Percentiles rank a stretch among this genome's conserved stretches.
Evolutionary conservation across 2,888 invertebrate genomes (phyloP).

Genomic region (Philopedon plagiatum): DNA sequence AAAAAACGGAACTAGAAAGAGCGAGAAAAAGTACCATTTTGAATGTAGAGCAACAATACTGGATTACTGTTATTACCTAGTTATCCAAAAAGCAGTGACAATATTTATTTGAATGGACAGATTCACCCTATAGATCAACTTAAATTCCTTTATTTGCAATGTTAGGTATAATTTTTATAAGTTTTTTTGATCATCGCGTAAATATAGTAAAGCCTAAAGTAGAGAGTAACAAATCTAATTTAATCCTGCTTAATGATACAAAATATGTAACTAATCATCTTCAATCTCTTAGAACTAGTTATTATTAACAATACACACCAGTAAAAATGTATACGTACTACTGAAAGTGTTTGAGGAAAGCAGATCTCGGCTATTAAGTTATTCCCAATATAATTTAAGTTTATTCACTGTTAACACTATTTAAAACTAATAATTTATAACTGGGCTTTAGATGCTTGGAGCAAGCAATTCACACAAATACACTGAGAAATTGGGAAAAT

Average conservation of each 20-base stretch:
- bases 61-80: too few relatives aligned
- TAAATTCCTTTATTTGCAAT: too few relatives aligned
- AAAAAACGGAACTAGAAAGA: too few relatives aligned
- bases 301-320: background rate
- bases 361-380: background rate
- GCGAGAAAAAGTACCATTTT: too few relatives aligned
- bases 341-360: conserved; percentile 4
- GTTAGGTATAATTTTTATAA: too few relatives aligned
- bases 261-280: background rate
- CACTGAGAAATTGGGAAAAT: background rate
- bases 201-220: too few relatives aligned
- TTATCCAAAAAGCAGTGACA: too few relatives aligned
- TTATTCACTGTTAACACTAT: conserved; percentile 6
- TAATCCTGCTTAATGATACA: too few relatives aligned
- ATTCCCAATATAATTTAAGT: conserved; percentile 10
- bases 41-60: too few relatives aligned
- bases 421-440: background rate
- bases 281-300: background rate
- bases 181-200: too few relatives aligned
- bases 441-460: background rate
- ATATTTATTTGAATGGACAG: too few relatives aligned
- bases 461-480: background rate
- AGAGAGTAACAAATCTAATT: background rate
- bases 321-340: conserved; percentile 29
- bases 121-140: too few relatives aligned